Evolutionary conservation across 2,113 vertebrate species (phyloP), one percentile per base, ranked within the genome.

Genomic region (Suricata suricatta): DNA sequence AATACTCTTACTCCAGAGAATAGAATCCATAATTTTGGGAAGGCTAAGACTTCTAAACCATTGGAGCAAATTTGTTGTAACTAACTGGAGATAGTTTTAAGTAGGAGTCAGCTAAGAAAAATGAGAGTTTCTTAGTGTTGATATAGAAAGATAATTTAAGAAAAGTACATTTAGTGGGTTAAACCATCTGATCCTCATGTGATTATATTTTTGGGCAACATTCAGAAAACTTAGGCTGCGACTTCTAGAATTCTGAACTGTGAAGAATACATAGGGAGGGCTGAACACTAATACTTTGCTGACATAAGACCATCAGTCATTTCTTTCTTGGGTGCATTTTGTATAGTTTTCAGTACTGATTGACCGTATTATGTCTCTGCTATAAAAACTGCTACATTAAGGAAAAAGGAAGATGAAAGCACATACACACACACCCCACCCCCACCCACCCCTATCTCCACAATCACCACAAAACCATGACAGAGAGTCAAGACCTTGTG

Each of bases 271-370:
- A 2, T 85, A 77, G 97, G 93, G 93, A 97, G 98, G 79, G 21
- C 96, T 96, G 97, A 97, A 97, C 90, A 84, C 96, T 97, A 98
- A 96, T 95, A 92, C 88, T 95, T 98, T 87, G 88, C 95, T 91
- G 96, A 95, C 98, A 98, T 96, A 87, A 98, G 96, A 92, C 95
- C 92, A 96, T 98, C 96, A 96, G 82, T 98, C 98, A 95, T 93
- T 97, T 80, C 25, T 96, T 96, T 96, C 94, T 44, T 68, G 84
- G 63, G 27, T 97, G 89, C 98, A 92, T 98, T 97, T 98, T 98
- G 97, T 96, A 97, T 76, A 97, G 86, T 98, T 98, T 97, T 98
- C 95, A 98, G 68, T 91, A 91, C 96, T 98, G 96, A 98, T 96
- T 98, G 98, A 93, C 97, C 64, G 4, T 98, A 97, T 96, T 97